Evolutionary conservation across 2,113 vertebrate species (phyloP), one percentile per base, ranked within the genome.

Genomic region (Bostrychus sinensis): DNA sequence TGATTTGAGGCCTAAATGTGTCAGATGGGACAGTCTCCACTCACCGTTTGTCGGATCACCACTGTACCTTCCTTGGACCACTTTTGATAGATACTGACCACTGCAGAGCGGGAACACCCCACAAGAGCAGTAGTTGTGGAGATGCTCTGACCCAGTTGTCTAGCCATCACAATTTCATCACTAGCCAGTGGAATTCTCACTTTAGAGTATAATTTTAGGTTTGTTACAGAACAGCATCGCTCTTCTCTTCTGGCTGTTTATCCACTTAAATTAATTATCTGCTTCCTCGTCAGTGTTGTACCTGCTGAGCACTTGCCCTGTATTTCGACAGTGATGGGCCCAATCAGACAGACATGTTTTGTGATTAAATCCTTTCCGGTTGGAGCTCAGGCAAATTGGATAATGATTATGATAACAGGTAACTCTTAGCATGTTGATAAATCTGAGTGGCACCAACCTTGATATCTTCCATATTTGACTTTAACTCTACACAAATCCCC

Each of bases 291-390:
- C 16, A 32, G 2, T 20, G 36, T 42, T 14, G 36, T 42, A 34
- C 51, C 14, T 17, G 28, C 12, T 0, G 19, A 56, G 42, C 11
- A 25, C 14, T 14, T 63, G 7, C 20, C 3, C 36, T 16, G 28
- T 32, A 53, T 54, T 57, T 66, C 37, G n/a, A 51, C 30, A 37
- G 12, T 14, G 14, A 38, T 38, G 22, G 67, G 37, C 19, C n/a
- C 56, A 37, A 45, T 60, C 20, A 39, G 51, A 36, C 23, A 37
- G 13, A n/a, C 37, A 46, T 13, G 36, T 53, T 32, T 45, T 41
- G 20, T 41, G 9, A 55, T 46, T 37, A 48, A 34, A 50, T 13
- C 5, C 3, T 39, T 34, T 66, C 17, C 22, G 17, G 6, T 13
- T 12, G 23, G 8, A 60, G 11, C n/a, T 37, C 14, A 16, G 26